Percentiles rank a stretch among this genome's conserved stretches.
These are phyloP conservation scores for Myripristis jacobus DNA, from an alignment of 2,797 vertebrate genomes.

Conservation along the genomic window DNA sequence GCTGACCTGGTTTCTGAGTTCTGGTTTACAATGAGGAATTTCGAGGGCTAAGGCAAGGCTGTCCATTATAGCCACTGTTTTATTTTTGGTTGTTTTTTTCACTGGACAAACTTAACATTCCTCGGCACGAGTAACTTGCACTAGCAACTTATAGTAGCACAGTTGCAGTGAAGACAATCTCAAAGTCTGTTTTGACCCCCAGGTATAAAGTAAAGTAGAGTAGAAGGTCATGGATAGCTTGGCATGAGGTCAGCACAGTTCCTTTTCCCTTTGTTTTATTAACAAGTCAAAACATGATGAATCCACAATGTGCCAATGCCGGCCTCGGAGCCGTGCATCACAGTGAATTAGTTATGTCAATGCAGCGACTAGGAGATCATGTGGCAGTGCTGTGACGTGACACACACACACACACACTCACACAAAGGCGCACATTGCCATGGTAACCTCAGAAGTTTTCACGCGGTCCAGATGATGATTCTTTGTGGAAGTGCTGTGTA, in stretches of 20 bases:
- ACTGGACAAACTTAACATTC: constrained; percentile 9
- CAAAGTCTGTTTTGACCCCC: constrained; percentile 13
- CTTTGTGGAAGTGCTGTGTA: constrained; percentile 63
- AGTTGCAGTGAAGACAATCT: constrained; percentile 8
- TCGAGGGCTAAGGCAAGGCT: constrained; percentile 21
- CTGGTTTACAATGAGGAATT: constrained; percentile 37
- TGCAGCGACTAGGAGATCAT: constrained; percentile 54
- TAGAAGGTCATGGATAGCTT: constrained; percentile 11
- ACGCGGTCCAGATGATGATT: constrained; percentile 73
- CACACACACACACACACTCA: constrained; percentile 11
- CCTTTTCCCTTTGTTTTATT: constrained; percentile 49
- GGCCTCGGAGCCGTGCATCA: constrained; percentile 68
- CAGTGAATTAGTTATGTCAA: constrained; percentile 71
- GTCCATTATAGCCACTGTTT: constrained; percentile 33
- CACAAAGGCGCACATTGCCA: constrained; percentile 65
- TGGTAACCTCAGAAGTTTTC: constrained; percentile 79
- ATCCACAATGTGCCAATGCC: constrained; percentile 52
- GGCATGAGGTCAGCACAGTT: constrained; percentile 13
- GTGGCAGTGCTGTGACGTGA: constrained; percentile 48
- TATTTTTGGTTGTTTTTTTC: constrained; percentile 4
- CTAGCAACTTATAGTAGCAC: too few species aligned
- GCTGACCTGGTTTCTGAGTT: constrained; percentile 40
- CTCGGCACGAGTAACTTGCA: constrained; percentile 7
- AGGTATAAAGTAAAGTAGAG: too few species aligned
- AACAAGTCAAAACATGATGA: constrained; percentile 56